Percentiles rank a stretch among this genome's conserved stretches.
phyloP scores from a whole-genome alignment of 2,797 vertebrate genomes.

The Pseudotriccus pelzelni region DNA sequence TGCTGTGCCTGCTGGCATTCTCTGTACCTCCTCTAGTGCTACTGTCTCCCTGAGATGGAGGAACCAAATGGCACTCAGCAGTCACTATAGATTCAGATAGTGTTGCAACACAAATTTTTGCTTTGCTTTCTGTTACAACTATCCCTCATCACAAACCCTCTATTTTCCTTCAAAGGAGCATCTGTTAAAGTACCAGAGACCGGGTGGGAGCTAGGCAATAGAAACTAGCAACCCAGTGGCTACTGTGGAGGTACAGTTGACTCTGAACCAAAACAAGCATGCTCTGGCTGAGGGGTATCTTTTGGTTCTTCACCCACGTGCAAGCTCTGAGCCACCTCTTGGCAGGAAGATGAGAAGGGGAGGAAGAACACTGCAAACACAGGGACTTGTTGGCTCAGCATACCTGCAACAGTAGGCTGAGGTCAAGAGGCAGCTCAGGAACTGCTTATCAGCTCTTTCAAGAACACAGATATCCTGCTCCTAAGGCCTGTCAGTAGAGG shows the following conservation, averaged over 20 bases:
- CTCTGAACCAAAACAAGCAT: neutral
- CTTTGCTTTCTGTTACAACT: neutral
- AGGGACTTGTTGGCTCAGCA: neutral
- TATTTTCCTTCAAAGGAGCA: neutral
- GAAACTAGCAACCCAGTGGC: neutral
- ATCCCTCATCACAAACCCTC: neutral
- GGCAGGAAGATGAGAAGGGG: neutral
- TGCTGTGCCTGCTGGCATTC: neutral
- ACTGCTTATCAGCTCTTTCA: neutral
- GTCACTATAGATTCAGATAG: neutral
- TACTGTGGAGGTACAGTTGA: neutral
- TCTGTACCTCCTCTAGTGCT: neutral
- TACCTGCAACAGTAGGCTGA: neutral
- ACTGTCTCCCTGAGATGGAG: neutral
- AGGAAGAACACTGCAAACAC: neutral
- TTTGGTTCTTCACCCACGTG: rapidly evolving
- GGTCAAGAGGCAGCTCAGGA: neutral
- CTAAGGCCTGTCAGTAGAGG: neutral
- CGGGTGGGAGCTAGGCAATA: neutral
- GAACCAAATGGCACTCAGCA: neutral
- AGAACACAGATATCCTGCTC: neutral
- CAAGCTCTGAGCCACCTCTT: neutral
- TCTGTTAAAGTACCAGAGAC: neutral
- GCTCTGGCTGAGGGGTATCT: neutral
- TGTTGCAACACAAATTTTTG: neutral